These are phyloP conservation scores for Monoplex corrugatus DNA, from an alignment of 2,888 invertebrate species.

Conservation along the genomic window DNA sequence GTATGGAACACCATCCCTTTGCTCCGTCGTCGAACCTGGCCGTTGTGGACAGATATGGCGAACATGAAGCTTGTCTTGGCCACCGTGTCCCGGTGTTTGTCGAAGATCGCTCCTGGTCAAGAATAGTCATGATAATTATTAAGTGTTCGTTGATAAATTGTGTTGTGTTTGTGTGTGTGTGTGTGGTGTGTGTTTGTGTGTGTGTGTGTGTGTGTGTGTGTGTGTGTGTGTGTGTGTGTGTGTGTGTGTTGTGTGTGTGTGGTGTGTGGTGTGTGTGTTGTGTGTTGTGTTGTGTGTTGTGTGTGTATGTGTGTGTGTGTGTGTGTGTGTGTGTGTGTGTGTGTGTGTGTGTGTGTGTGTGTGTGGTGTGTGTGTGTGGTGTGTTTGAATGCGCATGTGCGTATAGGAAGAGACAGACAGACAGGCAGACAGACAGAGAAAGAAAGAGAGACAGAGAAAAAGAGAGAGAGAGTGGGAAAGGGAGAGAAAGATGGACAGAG, in stretches of 20 bases:
- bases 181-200: no score
- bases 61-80: slow-evolving; percentile 52
- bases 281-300: neutral
- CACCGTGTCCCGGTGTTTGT: slow-evolving; percentile 42
- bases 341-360: no score
- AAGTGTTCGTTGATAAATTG: no score
- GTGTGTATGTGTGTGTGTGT: neutral
- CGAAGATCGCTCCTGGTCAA: slow-evolving; percentile 52
- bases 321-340: neutral
- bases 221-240: no score
- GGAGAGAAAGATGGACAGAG: neutral
- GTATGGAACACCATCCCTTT: slow-evolving; percentile 50
- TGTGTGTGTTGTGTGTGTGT: no score
- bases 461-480: neutral
- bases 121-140: no score
- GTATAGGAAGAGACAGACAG: neutral
- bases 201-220: no score
- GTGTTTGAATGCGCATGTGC: neutral
- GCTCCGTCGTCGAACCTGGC: neutral
- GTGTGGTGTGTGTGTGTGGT: no score
- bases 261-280: no score
- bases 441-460: neutral
- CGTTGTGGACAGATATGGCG: slow-evolving; percentile 52
- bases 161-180: no score
- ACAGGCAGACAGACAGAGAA: neutral